phyloP scores from a whole-genome alignment of 2,888 invertebrate species.

The Synergus laeviventris region DNA sequence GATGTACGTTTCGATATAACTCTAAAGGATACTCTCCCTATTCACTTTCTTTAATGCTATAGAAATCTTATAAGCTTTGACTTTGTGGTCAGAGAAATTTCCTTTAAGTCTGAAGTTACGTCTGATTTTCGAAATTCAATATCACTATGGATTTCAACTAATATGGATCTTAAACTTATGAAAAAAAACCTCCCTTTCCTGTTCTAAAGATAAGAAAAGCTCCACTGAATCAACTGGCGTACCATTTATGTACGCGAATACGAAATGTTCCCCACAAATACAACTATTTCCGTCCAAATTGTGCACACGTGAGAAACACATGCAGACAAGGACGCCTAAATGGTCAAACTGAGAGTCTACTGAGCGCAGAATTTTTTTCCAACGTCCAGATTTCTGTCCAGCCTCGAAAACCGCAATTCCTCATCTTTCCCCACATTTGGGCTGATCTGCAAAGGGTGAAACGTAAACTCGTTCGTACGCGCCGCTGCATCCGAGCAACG shows the following conservation, averaged over 20 bases:
- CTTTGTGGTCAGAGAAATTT: background rate
- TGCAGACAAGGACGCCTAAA: conserved; percentile 53
- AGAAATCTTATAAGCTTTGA: background rate
- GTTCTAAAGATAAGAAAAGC: conserved; percentile 41
- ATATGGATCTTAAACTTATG: background rate
- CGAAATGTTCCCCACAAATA: conserved; percentile 63
- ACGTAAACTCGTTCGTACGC: conserved; percentile 67
- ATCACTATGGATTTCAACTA: background rate
- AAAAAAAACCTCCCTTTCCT: background rate
- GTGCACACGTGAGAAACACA: conserved; percentile 51
- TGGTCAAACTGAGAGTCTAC: background rate
- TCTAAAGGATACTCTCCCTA: background rate
- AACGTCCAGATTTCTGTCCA: conserved; percentile 41
- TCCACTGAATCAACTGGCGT: conserved; percentile 73
- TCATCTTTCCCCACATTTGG: conserved; percentile 48
- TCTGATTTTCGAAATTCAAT: background rate
- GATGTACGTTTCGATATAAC: conserved; percentile 52
- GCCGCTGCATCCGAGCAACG: conserved; percentile 46
- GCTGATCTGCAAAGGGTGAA: conserved; percentile 63
- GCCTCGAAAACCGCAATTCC: conserved; percentile 49
- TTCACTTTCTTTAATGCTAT: background rate
- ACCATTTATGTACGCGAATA: conserved; percentile 74
- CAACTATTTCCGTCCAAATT: conserved; percentile 54
- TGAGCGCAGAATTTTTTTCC: conserved; percentile 23
- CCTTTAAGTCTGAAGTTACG: background rate